These are phyloP conservation scores for Drepana arcuata DNA, from an alignment of 1,140 invertebrate genomes.

Conservation along the genomic window DNA sequence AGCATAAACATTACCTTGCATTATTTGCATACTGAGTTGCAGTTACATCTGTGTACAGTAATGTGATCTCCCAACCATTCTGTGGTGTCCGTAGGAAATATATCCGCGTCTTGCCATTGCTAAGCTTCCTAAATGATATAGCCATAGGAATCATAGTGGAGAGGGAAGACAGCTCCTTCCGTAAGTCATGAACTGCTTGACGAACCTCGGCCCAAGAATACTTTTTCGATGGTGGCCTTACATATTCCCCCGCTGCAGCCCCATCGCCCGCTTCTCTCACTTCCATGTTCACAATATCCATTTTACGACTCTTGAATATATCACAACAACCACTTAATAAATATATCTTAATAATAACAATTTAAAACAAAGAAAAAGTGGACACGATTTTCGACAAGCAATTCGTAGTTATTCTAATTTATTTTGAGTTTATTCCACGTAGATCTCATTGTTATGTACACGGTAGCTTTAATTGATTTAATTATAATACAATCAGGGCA, in stretches of 20 bases:
- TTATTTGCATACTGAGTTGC: constrained; percentile 34
- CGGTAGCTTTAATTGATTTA: no score
- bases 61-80: constrained; percentile 89
- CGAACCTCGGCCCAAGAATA: constrained; percentile 86
- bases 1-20: constrained; percentile 45
- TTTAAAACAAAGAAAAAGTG: not conserved
- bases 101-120: constrained; percentile 84
- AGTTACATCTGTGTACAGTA: constrained; percentile 88
- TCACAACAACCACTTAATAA: not conserved
- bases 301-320: constrained; percentile 9
- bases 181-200: constrained; percentile 84
- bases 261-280: constrained; percentile 58
- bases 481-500: no score
- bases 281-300: constrained; percentile 55
- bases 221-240: constrained; percentile 39
- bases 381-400: no score
- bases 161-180: constrained; percentile 82
- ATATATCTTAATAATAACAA: not conserved
- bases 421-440: constrained; percentile 29
- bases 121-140: constrained; percentile 83
- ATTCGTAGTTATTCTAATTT: no score
- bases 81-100: constrained; percentile 91
- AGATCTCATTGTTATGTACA: constrained; percentile 47
- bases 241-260: constrained; percentile 43
- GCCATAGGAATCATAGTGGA: constrained; percentile 84